phyloP scores from a whole-genome alignment of 2,888 invertebrate genomes.

The Ochlodes sylvanus region DNA sequence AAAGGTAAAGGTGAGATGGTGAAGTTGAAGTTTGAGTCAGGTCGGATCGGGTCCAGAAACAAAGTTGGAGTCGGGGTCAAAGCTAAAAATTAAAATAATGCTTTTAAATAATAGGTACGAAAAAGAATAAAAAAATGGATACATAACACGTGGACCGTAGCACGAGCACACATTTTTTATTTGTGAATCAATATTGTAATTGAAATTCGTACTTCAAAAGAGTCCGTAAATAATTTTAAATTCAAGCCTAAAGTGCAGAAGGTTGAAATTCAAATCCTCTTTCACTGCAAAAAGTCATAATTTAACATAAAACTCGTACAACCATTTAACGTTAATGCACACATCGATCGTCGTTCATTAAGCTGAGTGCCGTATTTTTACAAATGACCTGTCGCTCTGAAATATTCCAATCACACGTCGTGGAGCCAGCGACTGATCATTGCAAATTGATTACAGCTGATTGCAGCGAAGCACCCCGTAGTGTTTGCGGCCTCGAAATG shows the following conservation, averaged over 20 bases:
- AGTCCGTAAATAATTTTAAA: background rate
- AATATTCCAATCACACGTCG: constrained; percentile 28
- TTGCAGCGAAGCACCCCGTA: constrained; percentile 17
- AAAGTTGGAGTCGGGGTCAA: no score
- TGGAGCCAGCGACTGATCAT: constrained; percentile 42
- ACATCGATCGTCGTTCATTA: background rate
- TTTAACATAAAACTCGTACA: background rate
- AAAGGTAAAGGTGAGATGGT: no score
- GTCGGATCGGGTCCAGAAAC: no score
- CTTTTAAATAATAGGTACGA: no score
- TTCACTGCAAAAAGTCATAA: background rate
- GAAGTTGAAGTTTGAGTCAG: no score
- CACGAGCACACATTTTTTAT: no score
- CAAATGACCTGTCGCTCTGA: constrained; percentile 2
- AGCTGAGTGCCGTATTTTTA: background rate
- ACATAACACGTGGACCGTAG: no score
- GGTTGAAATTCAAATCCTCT: background rate
- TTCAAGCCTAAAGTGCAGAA: background rate
- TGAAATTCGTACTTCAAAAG: no score
- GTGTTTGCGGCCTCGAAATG: constrained; percentile 11
- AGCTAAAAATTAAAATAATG: no score
- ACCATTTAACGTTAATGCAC: background rate
- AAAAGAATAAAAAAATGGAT: no score
- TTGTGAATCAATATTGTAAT: no score
- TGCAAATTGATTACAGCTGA: constrained; percentile 46